phyloP scores from a whole-genome alignment of 2,888 invertebrate genomes.

The Tenthredo notha region DNA sequence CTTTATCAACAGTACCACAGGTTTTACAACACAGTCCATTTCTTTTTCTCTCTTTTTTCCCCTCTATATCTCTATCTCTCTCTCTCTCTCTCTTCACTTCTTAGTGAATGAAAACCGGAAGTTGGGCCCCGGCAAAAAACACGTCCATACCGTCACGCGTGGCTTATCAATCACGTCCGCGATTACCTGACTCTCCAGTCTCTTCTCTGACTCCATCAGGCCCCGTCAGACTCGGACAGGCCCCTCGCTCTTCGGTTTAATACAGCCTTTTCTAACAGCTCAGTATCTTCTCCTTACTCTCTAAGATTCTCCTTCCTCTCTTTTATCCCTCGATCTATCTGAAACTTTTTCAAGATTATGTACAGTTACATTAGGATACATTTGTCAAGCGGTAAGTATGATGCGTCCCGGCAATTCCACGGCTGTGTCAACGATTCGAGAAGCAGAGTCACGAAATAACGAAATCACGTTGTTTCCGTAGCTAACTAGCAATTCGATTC shows the following conservation, averaged over 20 bases:
- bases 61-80: background rate
- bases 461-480: slow-evolving; percentile 38
- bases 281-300: background rate
- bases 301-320: background rate
- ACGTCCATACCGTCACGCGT: slow-evolving; percentile 54
- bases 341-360: slow-evolving; percentile 7
- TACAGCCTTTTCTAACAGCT: slow-evolving; percentile 12
- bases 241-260: slow-evolving; percentile 2
- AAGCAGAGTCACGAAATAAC: slow-evolving; percentile 36
- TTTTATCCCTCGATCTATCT: background rate
- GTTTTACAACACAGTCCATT: background rate
- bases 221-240: slow-evolving; percentile 16
- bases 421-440: slow-evolving; percentile 27
- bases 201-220: slow-evolving; percentile 27
- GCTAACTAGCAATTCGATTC: slow-evolving; percentile 48
- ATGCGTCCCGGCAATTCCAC: slow-evolving; percentile 37
- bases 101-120: slow-evolving; percentile 50
- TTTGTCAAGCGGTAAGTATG: slow-evolving; percentile 48
- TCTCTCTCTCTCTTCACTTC: background rate
- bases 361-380: slow-evolving; percentile 43
- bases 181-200: slow-evolving; percentile 45
- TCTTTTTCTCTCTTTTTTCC: background rate
- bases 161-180: slow-evolving; percentile 53
- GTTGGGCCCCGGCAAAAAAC: slow-evolving; percentile 40
- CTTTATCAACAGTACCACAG: slow-evolving; percentile 7